phyloP scores from a whole-genome alignment of 2,797 vertebrate genomes.

The Onychomys torridus region DNA sequence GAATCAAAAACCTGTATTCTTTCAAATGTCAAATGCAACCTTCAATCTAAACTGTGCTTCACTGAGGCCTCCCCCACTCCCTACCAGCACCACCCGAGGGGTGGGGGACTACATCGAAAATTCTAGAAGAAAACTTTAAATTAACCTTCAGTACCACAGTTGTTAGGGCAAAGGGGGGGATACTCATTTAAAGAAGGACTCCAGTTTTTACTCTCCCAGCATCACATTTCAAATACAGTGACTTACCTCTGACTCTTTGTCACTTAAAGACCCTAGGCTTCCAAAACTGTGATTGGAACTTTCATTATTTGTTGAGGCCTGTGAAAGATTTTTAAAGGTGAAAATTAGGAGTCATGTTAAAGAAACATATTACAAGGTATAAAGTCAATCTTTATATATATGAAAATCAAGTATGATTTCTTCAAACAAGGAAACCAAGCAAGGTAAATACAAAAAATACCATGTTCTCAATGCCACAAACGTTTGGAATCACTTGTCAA shows the following conservation, averaged over 20 bases:
- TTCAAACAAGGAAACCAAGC: constrained; percentile 35
- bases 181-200: constrained; percentile 20
- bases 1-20: constrained; percentile 62
- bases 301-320: constrained; percentile 99
- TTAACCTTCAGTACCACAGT: constrained; percentile 60
- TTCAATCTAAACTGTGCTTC: constrained; percentile 63
- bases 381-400: constrained; percentile 48
- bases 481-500: constrained; percentile 52
- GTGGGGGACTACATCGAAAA: background rate
- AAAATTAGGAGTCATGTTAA: constrained; percentile 71
- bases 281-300: constrained; percentile 99
- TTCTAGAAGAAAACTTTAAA: constrained; percentile 60
- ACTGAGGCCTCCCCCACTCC: background rate
- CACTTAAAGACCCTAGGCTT: constrained; percentile 98
- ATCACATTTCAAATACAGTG: constrained; percentile 61
- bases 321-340: constrained; percentile 79
- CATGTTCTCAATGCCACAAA: constrained; percentile 37
- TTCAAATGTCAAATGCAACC: constrained; percentile 54
- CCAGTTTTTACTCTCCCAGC: constrained; percentile 57
- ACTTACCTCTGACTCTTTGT: constrained; percentile 99
- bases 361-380: constrained; percentile 57
- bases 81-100: background rate
- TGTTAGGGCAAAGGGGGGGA: background rate
- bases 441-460: constrained; percentile 57
- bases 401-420: constrained; percentile 51